These are phyloP conservation scores for Calliopsis andreniformis DNA, from an alignment of 1,140 invertebrate genomes.

Conservation along the genomic window DNA sequence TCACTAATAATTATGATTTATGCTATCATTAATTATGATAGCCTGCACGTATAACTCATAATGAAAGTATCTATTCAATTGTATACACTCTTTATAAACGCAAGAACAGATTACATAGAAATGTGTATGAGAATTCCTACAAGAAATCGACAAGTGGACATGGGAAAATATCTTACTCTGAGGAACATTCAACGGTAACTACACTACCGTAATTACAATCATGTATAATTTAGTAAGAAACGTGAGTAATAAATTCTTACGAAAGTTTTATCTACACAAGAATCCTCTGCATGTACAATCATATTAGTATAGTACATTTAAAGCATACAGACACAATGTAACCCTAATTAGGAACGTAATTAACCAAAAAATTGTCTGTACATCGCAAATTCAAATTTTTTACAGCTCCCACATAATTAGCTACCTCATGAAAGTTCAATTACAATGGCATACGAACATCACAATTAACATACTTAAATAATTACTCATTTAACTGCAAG, in stretches of 20 bases:
- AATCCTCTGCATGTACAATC: background rate
- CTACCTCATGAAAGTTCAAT: background rate
- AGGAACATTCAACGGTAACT: conserved; percentile 1
- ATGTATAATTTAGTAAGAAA: background rate
- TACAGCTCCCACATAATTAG: background rate
- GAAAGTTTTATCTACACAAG: conserved; percentile 16
- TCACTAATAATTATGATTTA: too few relatives aligned
- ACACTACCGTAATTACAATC: conserved; percentile 1
- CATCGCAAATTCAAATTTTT: background rate
- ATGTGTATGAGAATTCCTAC: background rate
- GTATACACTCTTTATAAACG: background rate
- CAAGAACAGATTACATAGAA: background rate
- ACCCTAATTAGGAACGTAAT: conserved; percentile 16
- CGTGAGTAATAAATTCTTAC: conserved; percentile 6
- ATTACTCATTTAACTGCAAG: background rate
- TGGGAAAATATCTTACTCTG: background rate
- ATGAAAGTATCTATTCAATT: background rate
- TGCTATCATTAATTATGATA: too few relatives aligned
- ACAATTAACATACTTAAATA: background rate
- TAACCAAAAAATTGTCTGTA: conserved; percentile 5
- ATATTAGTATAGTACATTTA: background rate
- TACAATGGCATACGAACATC: background rate
- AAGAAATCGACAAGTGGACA: background rate
- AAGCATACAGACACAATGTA: background rate
- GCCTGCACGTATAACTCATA: too few relatives aligned